A percentile compares a stretch with the other conserved stretches of the same genome.
These are phyloP conservation scores for Muschampia plurimacula DNA, from an alignment of 2,888 invertebrate species.

Conservation along the genomic window DNA sequence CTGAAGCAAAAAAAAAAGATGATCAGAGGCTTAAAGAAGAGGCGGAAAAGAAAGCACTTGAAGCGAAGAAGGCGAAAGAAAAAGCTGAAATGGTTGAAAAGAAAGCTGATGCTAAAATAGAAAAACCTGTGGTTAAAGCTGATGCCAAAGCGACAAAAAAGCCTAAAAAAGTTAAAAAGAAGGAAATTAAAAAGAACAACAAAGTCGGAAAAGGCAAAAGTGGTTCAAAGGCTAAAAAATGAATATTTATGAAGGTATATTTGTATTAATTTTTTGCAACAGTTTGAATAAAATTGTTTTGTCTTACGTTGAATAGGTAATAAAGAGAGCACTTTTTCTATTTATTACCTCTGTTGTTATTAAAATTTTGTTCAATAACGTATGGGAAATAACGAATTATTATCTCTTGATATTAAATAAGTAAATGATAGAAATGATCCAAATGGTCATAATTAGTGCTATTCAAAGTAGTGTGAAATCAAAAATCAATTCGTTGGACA, in stretches of 20 bases:
- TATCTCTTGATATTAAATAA: no score
- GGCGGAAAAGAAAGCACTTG: constrained; percentile 45
- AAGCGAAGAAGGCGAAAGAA: constrained; percentile 44
- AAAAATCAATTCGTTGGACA: no score
- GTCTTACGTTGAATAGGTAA: background rate
- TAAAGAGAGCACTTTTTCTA: background rate
- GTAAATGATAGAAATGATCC: no score
- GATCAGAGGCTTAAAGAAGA: constrained; percentile 52
- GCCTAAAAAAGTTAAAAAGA: constrained; percentile 43
- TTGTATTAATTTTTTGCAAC: background rate
- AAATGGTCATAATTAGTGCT: no score
- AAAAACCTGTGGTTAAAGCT: constrained; percentile 43
- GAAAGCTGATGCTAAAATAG: constrained; percentile 43
- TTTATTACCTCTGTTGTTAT: no score
- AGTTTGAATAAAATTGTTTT: background rate
- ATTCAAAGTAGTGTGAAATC: no score
- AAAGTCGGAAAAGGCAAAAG: constrained; percentile 43
- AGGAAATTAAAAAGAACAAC: constrained; percentile 32
- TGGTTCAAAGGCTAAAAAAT: constrained; percentile 13
- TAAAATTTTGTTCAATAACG: no score
- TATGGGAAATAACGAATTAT: no score
- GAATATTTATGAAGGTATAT: background rate
- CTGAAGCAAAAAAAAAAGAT: constrained; percentile 52
- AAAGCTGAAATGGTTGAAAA: constrained; percentile 42
- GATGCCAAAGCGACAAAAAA: constrained; percentile 35